Percentiles rank a stretch among this genome's conserved stretches.
Conservation (phyloP, 2,797 vertebrate genomes). For the Masticophis lateralis region DNA sequence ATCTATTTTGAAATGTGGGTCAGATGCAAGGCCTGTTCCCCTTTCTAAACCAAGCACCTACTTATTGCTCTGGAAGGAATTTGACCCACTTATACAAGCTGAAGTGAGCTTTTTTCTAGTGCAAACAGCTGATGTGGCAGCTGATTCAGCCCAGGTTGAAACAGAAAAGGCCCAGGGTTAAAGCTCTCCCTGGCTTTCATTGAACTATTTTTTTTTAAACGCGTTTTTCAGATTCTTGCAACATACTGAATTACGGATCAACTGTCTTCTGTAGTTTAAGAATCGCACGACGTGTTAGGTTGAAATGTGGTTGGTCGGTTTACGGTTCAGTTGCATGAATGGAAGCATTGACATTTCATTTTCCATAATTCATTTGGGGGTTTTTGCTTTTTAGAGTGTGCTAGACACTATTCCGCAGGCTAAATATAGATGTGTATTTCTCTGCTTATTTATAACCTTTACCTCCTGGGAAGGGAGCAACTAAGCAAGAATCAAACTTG, state of each 20-base stretch:
- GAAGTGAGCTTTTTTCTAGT: background rate
- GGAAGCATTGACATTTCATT: background rate
- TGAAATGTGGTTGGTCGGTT: background rate
- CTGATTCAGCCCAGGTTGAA: background rate
- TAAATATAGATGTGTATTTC: conserved; percentile 51
- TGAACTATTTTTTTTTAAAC: background rate
- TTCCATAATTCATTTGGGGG: background rate
- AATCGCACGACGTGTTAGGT: background rate
- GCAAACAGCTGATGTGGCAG: background rate
- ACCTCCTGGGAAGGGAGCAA: conserved; percentile 40
- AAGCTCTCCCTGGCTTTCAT: background rate
- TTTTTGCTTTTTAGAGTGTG: background rate
- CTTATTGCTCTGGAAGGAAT: background rate
- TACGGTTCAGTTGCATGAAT: background rate
- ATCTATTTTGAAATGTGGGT: background rate
- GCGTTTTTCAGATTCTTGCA: background rate
- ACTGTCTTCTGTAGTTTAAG: background rate
- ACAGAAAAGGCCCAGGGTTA: background rate
- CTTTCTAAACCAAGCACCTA: background rate
- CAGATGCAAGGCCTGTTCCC: background rate
- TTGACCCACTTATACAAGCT: background rate
- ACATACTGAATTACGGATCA: background rate
- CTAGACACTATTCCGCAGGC: conserved; percentile 21
- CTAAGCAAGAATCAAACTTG: conserved; percentile 41
- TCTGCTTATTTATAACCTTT: conserved; percentile 39